Evolutionary conservation across 1,140 invertebrate species (phyloP), one percentile per base, ranked within the genome.

Genomic region (Temnothorax longispinosus): DNA sequence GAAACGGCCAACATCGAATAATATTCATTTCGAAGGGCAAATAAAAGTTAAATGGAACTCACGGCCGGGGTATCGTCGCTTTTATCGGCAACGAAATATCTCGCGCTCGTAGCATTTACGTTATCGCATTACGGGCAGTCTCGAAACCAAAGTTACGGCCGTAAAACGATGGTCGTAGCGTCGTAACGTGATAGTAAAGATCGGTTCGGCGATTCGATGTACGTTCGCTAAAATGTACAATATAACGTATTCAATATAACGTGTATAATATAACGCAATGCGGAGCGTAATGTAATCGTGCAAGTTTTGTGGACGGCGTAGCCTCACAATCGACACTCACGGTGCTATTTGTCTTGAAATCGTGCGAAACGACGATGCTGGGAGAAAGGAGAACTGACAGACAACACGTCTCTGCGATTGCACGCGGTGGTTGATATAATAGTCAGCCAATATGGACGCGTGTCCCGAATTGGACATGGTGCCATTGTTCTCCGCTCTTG

Each of bases 401-500:
- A 56, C 32, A 41, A 65, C 62, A n/a, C 50, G 10, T 72, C 27
- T 15, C n/a, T 10, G 27, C 8, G 8, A 50, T 3, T 0, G 27
- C 7, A 27, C 5, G 2, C 5, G 2, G 5, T 52, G 15, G 38
- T 65, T 67, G 35, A 54, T 27, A 54, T 47, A 80, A 80, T 69
- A 64, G 69, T 60, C 10, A 27, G 65, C 32, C 50, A 54, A 67
- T 86, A 67, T 47, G 11, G 50, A 54, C 1, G n/a, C 11, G 21
- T 38, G 38, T 50, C n/a, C n/a, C 77, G 77, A 80, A 80, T 85
- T 65, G 64, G 21, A 77, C 60, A 13, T 21, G 11, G n/a, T 35
- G 15, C 50, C 58, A 67, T 86, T 86, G 74, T 86, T 86, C 84
- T 78, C 38, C 6, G 15, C 72, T 56, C 75, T 78, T 56, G 60